Evolutionary conservation across 2,113 vertebrate species (phyloP), one percentile per base, ranked within the genome.

Genomic region (Rhinoderma darwinii): DNA sequence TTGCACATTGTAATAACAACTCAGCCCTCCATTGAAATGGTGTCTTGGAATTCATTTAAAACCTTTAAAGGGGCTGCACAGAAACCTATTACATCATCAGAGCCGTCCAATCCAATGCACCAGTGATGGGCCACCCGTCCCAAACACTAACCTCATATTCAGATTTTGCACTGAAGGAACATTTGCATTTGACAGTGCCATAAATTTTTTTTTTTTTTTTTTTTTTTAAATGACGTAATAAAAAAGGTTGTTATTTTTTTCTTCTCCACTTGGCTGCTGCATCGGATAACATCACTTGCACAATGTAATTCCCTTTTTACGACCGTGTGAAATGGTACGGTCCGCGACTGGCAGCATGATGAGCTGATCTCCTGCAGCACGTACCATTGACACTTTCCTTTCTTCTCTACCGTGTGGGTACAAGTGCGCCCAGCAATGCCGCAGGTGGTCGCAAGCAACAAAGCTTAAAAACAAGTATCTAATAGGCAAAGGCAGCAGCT

Each of bases 61-160:
- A 95, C 96, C 91, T 95, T 95, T 94, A 93, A 95, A 95, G 95
- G 92, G 91, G 94, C 94, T 96, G 94, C 96, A 95, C 97, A 96
- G 96, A 96, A 97, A 97, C 94, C 93, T 95, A 96, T 98, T 96
- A 97, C 97, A 98, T 99, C 97, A 99, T 96, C 97, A 93, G 94
- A 94, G 94, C 93, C 95, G 96, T 96, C 97, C 98, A 98, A 99
- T 98, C 94, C 94, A 93, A 94, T 90, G 95, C 93, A 96, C 93
- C 95, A 95, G 95, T 96, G 95, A 92, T 95, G 94, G 94, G 95
- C 95, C 95, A 93, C 95, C 95, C 95, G 96, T 91, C 93, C 94
- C 94, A 93, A 91, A 88, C 86, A 92, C 94, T 95, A 94, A 96
- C 93, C 94, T 94, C 92, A 88, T 86, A 87, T 83, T 91, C 90